Percentiles rank a stretch among this genome's conserved stretches.
phyloP scores from a whole-genome alignment of 2,888 invertebrate species.

The Parapristionchus giblindavisi region DNA sequence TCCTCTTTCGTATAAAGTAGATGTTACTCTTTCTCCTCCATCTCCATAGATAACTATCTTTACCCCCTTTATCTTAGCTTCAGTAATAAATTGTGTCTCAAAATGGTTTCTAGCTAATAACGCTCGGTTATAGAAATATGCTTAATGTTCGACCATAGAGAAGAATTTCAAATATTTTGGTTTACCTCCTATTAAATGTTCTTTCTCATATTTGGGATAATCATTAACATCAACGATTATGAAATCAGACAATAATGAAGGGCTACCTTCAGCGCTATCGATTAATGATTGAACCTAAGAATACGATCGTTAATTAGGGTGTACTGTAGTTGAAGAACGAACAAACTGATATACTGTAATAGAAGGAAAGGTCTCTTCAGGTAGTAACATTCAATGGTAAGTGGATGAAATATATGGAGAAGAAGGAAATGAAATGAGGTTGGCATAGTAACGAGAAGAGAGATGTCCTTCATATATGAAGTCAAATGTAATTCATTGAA shows the following conservation, averaged over 20 bases:
- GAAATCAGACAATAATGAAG: not conserved
- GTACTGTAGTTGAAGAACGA: slow-evolving; percentile 40
- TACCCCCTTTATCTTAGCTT: slow-evolving; percentile 37
- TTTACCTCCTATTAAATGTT: slow-evolving; percentile 17
- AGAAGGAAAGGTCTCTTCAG: slow-evolving; percentile 48
- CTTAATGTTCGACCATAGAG: slow-evolving; percentile 36
- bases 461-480: not conserved
- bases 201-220: not conserved
- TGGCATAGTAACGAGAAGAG: slow-evolving; percentile 25
- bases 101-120: slow-evolving; percentile 45
- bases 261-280: not conserved
- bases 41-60: slow-evolving; percentile 38
- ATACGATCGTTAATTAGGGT: too few relatives aligned
- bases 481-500: not conserved
- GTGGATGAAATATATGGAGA: not conserved
- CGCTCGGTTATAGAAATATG: slow-evolving; percentile 47
- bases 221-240: slow-evolving; percentile 24
- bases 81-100: slow-evolving; percentile 43
- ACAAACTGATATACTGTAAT: slow-evolving; percentile 52
- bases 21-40: slow-evolving; percentile 42
- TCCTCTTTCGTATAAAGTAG: slow-evolving; percentile 49
- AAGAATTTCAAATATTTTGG: not conserved
- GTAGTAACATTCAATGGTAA: slow-evolving; percentile 43
- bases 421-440: not conserved
- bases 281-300: slow-evolving; percentile 16